phyloP scores from a whole-genome alignment of 2,888 invertebrate genomes.

The Chirona hameri region DNA sequence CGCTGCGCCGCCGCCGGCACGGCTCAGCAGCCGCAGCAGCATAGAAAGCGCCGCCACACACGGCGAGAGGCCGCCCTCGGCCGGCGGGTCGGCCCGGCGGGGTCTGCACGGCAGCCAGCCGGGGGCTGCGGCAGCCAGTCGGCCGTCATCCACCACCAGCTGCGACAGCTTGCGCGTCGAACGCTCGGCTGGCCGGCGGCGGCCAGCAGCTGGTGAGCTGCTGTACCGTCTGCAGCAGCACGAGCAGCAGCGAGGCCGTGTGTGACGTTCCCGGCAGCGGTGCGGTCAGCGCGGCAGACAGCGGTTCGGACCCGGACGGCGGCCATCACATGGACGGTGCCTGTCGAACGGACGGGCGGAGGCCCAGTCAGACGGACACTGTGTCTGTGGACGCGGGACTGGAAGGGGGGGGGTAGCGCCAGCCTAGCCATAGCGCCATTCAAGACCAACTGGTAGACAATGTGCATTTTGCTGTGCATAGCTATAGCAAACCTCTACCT shows the following conservation, averaged over 20 bases:
- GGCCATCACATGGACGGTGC: not conserved
- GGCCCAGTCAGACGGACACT: too few species aligned
- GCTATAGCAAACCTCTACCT: too few species aligned
- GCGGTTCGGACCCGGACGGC: not conserved
- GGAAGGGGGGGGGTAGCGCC: too few species aligned
- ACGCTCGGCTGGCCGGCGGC: not conserved
- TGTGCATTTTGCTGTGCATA: too few species aligned
- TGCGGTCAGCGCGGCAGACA: not conserved
- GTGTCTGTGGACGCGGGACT: too few species aligned
- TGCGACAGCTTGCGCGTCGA: conserved; percentile 13
- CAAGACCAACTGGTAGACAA: too few species aligned
- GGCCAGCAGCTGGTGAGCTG: not conserved
- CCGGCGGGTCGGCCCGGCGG: not conserved
- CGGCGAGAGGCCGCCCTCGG: not conserved
- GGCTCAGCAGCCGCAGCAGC: conserved; percentile 64
- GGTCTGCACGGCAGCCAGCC: not conserved
- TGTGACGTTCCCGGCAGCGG: not conserved
- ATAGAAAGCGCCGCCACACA: conserved; percentile 52
- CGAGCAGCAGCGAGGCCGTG: not conserved
- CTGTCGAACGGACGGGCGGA: not conserved
- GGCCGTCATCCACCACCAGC: not conserved
- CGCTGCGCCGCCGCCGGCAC: conserved; percentile 48
- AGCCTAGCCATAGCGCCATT: too few species aligned
- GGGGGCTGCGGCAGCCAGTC: not conserved
- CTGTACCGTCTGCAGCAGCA: conserved; percentile 5